Percentiles rank a stretch among this genome's conserved stretches.
These are phyloP conservation scores for Lophius piscatorius DNA, from an alignment of 2,113 vertebrate genomes.

Conservation along the genomic window DNA sequence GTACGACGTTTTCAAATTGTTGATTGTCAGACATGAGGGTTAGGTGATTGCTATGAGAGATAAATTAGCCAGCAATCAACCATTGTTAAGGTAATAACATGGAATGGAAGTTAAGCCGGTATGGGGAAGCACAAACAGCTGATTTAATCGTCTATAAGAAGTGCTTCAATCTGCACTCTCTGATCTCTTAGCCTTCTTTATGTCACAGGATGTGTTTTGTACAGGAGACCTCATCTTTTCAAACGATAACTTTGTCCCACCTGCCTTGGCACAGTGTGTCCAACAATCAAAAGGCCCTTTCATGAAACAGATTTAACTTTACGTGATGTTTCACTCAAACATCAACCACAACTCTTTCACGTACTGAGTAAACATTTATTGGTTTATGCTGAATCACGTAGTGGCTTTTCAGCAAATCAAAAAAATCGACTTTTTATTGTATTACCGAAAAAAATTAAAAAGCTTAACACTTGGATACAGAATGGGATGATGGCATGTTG, in stretches of 20 bases:
- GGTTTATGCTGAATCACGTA: neutral
- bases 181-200: conserved; percentile 36
- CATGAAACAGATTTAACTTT: conserved; percentile 5
- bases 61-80: conserved; percentile 69
- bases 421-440: too few species aligned
- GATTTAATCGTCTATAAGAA: conserved; percentile 59
- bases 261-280: neutral
- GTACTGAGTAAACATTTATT: neutral
- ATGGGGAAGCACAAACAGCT: conserved; percentile 49
- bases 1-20: conserved; percentile 35
- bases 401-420: neutral
- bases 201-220: conserved; percentile 13
- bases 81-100: conserved; percentile 64
- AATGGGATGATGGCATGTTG: too few species aligned
- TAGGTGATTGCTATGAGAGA: conserved; percentile 54
- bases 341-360: conserved; percentile 8
- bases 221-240: conserved; percentile 15
- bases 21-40: conserved; percentile 60
- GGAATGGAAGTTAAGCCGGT: conserved; percentile 58
- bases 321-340: conserved; percentile 5
- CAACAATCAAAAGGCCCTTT: conserved; percentile 13
- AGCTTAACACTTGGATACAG: too few species aligned
- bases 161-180: conserved; percentile 36
- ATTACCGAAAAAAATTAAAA: too few species aligned
- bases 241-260: conserved; percentile 3